phyloP scores from a whole-genome alignment of 2,113 vertebrate species.

The Laticauda laticaudata region DNA sequence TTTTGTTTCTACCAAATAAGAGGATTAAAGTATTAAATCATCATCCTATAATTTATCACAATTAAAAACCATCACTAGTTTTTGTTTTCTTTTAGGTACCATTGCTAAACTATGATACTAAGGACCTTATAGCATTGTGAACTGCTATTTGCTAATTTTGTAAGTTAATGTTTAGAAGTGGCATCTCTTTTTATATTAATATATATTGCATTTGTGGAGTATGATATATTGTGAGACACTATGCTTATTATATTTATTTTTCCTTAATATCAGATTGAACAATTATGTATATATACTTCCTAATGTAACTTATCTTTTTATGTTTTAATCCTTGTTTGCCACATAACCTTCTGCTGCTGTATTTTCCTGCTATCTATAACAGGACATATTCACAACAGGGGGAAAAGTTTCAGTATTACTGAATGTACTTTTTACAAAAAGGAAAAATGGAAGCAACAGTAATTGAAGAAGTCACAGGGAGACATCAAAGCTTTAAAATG shows the following conservation, averaged over 20 bases:
- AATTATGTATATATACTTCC: background rate
- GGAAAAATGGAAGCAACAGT: background rate
- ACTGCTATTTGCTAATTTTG: background rate
- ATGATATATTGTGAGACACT: too few relatives aligned
- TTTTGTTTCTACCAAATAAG: background rate
- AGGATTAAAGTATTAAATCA: background rate
- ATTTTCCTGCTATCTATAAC: background rate
- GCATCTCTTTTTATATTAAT: background rate
- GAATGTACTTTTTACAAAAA: background rate
- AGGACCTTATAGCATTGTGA: too few relatives aligned
- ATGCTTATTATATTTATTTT: background rate
- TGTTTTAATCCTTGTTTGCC: background rate
- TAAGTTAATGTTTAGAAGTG: background rate
- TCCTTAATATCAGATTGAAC: background rate
- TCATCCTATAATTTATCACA: background rate
- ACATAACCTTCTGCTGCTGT: background rate
- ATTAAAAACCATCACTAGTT: background rate
- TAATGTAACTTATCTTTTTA: background rate
- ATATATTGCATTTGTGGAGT: too few relatives aligned
- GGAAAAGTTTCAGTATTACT: background rate
- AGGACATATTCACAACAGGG: background rate
- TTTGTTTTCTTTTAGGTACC: background rate
- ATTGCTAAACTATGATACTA: too few relatives aligned
- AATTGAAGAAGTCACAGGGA: background rate
- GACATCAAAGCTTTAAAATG: slow-evolving; percentile 10